Conservation (phyloP, 2,113 vertebrate genomes). For the Xenopus laevis region DNA sequence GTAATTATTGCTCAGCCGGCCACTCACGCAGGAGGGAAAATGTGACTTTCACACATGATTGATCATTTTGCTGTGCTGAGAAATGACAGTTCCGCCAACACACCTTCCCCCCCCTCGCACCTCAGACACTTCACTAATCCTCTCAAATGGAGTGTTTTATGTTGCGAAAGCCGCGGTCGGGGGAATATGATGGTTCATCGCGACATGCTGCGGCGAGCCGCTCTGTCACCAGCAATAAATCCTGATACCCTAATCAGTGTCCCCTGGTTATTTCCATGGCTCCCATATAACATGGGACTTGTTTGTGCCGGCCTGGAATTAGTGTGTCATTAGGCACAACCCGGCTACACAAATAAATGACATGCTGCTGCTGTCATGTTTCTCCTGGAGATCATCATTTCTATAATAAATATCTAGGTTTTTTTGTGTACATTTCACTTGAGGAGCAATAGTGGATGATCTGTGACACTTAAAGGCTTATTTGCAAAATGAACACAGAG, state of each 20-base stretch:
- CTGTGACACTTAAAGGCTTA: no score
- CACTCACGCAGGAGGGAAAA: background rate
- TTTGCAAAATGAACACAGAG: no score
- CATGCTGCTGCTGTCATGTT: no score
- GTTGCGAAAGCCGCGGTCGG: background rate
- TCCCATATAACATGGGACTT: background rate
- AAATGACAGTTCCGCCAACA: background rate
- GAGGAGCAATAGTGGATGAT: no score
- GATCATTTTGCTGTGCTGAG: background rate
- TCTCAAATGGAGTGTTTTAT: background rate
- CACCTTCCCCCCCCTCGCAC: background rate
- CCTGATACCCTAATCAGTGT: background rate
- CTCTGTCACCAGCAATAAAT: background rate
- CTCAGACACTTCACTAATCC: background rate
- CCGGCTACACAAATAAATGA: background rate
- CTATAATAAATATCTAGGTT: no score
- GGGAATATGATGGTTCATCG: slow-evolving; percentile 1
- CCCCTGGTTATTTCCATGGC: background rate
- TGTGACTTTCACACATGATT: background rate
- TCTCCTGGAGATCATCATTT: no score
- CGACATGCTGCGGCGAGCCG: background rate
- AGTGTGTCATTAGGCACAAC: background rate
- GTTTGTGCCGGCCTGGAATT: background rate
- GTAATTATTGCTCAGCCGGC: slow-evolving; percentile 14
- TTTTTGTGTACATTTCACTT: no score